Percentiles rank a stretch among this genome's conserved stretches.
Evolutionary conservation across 1,140 invertebrate genomes (phyloP).

Genomic region (Helicoverpa zea): DNA sequence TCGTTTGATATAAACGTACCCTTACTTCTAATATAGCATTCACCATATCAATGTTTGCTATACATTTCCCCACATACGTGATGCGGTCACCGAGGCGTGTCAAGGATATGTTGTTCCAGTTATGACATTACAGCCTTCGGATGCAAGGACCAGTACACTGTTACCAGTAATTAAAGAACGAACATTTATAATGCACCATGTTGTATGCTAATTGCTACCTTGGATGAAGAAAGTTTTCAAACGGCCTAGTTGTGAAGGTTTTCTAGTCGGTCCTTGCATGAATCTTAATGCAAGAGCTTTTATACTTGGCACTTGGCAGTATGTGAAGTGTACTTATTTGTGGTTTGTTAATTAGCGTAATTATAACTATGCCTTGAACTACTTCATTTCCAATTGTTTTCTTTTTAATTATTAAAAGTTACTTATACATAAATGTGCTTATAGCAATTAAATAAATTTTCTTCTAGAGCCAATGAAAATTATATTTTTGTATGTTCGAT

Average conservation of each 20-base stretch:
- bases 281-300: neutral
- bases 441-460: too few relatives aligned
- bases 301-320: neutral
- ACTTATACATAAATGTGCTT: too few relatives aligned
- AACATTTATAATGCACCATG: conserved; percentile 10
- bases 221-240: neutral
- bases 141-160: conserved; percentile 10
- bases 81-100: conserved; percentile 25
- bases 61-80: neutral
- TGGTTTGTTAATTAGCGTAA: too few relatives aligned
- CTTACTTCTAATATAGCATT: neutral
- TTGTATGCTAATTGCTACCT: neutral
- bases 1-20: neutral
- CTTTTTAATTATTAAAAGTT: too few relatives aligned
- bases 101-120: conserved; percentile 16
- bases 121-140: conserved; percentile 25
- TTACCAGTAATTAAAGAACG: neutral
- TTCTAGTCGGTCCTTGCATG: neutral
- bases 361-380: too few relatives aligned
- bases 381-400: too few relatives aligned
- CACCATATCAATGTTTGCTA: conserved; percentile 21
- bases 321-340: neutral
- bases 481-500: too few relatives aligned
- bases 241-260: neutral
- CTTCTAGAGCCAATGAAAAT: too few relatives aligned